Conservation (phyloP, 2,113 vertebrate genomes). For the Coregonus clupeaformis region DNA sequence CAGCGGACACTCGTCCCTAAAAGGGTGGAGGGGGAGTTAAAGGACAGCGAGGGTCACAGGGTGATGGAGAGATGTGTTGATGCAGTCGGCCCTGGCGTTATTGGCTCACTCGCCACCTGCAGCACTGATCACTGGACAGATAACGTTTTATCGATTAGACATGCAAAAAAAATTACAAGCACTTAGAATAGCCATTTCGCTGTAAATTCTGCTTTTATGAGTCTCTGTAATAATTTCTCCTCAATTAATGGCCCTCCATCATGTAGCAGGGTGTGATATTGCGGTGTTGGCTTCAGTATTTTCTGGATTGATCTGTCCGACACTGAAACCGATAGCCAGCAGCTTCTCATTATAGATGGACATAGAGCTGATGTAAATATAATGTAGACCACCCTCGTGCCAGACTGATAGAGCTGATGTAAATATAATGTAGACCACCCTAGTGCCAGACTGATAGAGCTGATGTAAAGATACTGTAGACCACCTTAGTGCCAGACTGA, state of each 20-base stretch:
- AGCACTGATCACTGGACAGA: constrained; percentile 12
- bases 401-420: too few species aligned
- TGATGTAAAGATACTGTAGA: too few species aligned
- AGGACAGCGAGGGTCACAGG: background rate
- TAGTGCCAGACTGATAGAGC: too few species aligned
- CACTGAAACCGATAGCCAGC: too few species aligned
- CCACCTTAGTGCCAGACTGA: too few species aligned
- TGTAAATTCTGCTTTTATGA: constrained; percentile 46
- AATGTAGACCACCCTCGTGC: too few species aligned
- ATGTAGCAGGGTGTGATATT: background rate
- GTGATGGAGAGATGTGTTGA: background rate
- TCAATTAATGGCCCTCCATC: constrained; percentile 14
- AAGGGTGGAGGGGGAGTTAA: background rate
- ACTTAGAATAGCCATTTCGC: constrained; percentile 35
- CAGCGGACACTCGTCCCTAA: too few species aligned
- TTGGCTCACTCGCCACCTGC: background rate
- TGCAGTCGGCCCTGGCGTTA: background rate
- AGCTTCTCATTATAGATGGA: too few species aligned
- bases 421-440: too few species aligned
- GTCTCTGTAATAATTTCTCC: constrained; percentile 32
- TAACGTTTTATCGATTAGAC: constrained; percentile 55
- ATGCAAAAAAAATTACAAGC: constrained; percentile 26
- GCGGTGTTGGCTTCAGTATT: constrained; percentile 12
- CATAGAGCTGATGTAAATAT: too few species aligned
- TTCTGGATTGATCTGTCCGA: too few species aligned